These are phyloP conservation scores for Lissocephala sabroskyi DNA, from an alignment of 2,888 invertebrate genomes.

Conservation along the genomic window DNA sequence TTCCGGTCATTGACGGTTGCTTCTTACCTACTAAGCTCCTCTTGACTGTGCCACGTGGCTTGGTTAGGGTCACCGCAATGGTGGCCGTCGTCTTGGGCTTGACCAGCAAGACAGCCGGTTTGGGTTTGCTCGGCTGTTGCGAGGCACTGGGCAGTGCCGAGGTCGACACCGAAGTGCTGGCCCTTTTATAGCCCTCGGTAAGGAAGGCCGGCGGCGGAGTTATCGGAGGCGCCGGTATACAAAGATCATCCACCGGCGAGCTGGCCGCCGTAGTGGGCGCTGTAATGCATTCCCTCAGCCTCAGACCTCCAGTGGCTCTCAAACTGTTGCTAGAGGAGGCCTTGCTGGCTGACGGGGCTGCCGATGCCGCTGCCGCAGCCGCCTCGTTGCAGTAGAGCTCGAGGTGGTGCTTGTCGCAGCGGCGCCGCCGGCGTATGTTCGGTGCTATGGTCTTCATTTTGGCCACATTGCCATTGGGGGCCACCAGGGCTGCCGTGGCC, in stretches of 20 bases:
- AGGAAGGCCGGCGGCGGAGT: constrained; percentile 81
- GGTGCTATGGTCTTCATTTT: constrained; percentile 80
- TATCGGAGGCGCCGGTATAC: constrained; percentile 76
- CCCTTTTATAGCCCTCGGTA: constrained; percentile 76
- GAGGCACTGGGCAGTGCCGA: constrained; percentile 46
- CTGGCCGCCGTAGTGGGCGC: constrained; percentile 58
- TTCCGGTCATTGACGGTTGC: too few relatives aligned
- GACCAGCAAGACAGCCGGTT: constrained; percentile 17
- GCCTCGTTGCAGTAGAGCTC: constrained; percentile 72
- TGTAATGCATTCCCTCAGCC: constrained; percentile 48
- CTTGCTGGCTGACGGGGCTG: background rate
- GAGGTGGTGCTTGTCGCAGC: constrained; percentile 77
- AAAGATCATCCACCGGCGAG: constrained; percentile 61
- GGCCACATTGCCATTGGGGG: constrained; percentile 45
- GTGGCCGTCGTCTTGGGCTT: constrained; percentile 55
- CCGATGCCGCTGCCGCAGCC: constrained; percentile 6
- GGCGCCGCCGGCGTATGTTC: constrained; percentile 76
- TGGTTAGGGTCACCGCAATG: constrained; percentile 49
- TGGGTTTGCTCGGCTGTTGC: constrained; percentile 28
- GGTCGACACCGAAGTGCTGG: constrained; percentile 62
- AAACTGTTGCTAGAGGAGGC: background rate
- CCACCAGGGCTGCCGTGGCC: constrained; percentile 13
- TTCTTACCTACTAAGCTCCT: constrained; percentile 61
- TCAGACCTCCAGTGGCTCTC: constrained; percentile 28
- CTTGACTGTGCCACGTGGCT: constrained; percentile 56